Conservation (phyloP, 2,888 invertebrate genomes). For the Euphydryas editha region DNA sequence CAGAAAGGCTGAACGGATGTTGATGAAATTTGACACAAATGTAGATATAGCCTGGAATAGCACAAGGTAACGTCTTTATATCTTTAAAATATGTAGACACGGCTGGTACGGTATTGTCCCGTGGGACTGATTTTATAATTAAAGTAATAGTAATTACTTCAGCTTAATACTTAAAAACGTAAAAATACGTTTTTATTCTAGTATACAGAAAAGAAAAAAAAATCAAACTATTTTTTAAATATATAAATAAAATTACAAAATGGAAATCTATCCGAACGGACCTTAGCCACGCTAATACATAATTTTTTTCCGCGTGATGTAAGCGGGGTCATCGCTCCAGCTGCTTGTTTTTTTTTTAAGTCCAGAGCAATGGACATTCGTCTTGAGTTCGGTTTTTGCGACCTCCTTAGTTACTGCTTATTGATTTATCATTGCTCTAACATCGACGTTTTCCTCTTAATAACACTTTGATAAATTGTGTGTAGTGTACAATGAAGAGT, state of each 20-base stretch:
- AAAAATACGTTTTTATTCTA: too few species aligned
- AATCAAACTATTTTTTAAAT: background rate
- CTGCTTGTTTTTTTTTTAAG: constrained; percentile 60
- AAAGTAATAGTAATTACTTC: too few species aligned
- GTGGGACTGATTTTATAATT: too few species aligned
- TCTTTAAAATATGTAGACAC: too few species aligned
- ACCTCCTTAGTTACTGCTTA: constrained; percentile 60
- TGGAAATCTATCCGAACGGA: constrained; percentile 38
- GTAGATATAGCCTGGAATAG: too few species aligned
- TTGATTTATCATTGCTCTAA: constrained; percentile 60
- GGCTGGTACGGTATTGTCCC: too few species aligned
- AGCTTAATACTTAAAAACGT: too few species aligned
- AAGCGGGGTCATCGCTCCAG: constrained; percentile 61
- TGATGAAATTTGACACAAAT: too few species aligned
- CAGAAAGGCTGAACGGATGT: too few species aligned
- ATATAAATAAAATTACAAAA: constrained; percentile 16
- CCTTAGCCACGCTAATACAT: constrained; percentile 34
- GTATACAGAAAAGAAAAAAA: too few species aligned
- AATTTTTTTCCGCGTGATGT: constrained; percentile 68
- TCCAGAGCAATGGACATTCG: constrained; percentile 59
- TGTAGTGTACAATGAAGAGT: background rate
- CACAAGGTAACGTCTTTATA: too few species aligned
- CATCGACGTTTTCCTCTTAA: constrained; percentile 22
- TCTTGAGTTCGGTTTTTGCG: constrained; percentile 68
- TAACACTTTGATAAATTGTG: constrained; percentile 2